Conservation (phyloP, 2,797 vertebrate genomes). For the Echeneis naucrates region DNA sequence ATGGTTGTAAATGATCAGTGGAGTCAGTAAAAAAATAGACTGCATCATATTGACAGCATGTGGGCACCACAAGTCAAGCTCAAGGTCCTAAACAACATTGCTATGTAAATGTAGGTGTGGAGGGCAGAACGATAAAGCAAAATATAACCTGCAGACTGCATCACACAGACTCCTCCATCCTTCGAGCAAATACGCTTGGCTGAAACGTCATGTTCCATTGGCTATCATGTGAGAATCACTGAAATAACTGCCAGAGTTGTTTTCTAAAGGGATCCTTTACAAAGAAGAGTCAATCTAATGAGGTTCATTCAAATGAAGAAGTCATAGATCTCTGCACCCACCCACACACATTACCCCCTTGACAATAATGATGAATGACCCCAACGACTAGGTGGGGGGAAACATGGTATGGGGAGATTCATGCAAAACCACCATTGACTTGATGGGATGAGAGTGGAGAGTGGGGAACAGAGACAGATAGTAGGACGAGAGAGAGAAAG, state of each 20-base stretch:
- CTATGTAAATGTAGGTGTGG: constrained; percentile 73
- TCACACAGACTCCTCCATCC: constrained; percentile 58
- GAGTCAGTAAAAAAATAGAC: constrained; percentile 54
- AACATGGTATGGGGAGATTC: constrained; percentile 74
- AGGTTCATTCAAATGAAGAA: constrained; percentile 86
- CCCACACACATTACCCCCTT: constrained; percentile 83
- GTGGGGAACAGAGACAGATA: constrained; percentile 74
- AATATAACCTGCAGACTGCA: constrained; percentile 63
- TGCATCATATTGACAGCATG: constrained; percentile 66
- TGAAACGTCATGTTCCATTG: constrained; percentile 82
- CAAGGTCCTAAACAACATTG: constrained; percentile 71
- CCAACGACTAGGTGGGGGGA: constrained; percentile 72
- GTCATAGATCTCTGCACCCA: constrained; percentile 85
- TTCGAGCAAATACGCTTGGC: constrained; percentile 73
- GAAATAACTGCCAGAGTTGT: constrained; percentile 84
- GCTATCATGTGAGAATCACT: constrained; percentile 79
- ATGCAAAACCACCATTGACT: constrained; percentile 82
- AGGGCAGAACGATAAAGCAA: constrained; percentile 69
- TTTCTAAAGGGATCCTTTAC: constrained; percentile 85
- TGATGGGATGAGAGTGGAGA: constrained; percentile 72
- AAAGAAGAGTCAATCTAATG: constrained; percentile 85
- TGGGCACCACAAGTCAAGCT: constrained; percentile 64
- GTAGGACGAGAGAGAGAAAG: constrained; percentile 68
- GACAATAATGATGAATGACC: constrained; percentile 88
- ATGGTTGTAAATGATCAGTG: constrained; percentile 57